Conservation (phyloP, 2,888 invertebrate genomes). For the Scaeva pyrastri region DNA sequence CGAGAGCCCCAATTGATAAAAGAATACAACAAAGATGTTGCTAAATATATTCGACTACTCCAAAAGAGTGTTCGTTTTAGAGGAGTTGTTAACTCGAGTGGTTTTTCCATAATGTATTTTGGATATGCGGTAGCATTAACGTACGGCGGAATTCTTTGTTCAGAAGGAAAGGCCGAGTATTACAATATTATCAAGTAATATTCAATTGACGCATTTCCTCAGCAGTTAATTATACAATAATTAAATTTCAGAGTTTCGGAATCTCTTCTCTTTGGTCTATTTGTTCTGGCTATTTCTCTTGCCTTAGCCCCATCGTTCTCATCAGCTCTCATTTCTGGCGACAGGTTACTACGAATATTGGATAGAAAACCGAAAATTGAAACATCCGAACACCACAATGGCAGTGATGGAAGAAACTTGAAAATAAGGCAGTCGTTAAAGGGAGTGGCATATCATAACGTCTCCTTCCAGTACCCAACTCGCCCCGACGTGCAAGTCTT, state of each 20-base stretch:
- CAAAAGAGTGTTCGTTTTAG: constrained; percentile 86
- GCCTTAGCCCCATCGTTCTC: constrained; percentile 91
- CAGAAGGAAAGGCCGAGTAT: constrained; percentile 86
- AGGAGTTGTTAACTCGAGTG: constrained; percentile 88
- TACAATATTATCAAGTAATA: constrained; percentile 88
- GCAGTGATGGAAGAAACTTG: constrained; percentile 78
- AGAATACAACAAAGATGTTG: constrained; percentile 86
- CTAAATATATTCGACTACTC: constrained; percentile 84
- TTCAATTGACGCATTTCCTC: neutral
- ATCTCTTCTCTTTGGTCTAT: constrained; percentile 89
- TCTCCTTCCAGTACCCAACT: constrained; percentile 91
- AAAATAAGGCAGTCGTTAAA: constrained; percentile 24
- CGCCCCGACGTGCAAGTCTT: constrained; percentile 89
- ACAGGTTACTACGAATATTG: constrained; percentile 87
- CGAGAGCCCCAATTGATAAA: constrained; percentile 86
- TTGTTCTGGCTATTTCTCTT: constrained; percentile 90
- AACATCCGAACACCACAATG: constrained; percentile 85
- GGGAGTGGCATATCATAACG: constrained; percentile 85
- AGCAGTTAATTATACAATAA: neutral
- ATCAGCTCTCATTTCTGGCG: constrained; percentile 88
- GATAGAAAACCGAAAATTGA: constrained; percentile 86
- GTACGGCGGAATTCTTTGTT: constrained; percentile 89
- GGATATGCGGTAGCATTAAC: constrained; percentile 89
- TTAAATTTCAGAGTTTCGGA: constrained; percentile 87
- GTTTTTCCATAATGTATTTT: constrained; percentile 88